Evolutionary conservation across 2,888 invertebrate genomes (phyloP).

Genomic region (Euclidia mi): DNA sequence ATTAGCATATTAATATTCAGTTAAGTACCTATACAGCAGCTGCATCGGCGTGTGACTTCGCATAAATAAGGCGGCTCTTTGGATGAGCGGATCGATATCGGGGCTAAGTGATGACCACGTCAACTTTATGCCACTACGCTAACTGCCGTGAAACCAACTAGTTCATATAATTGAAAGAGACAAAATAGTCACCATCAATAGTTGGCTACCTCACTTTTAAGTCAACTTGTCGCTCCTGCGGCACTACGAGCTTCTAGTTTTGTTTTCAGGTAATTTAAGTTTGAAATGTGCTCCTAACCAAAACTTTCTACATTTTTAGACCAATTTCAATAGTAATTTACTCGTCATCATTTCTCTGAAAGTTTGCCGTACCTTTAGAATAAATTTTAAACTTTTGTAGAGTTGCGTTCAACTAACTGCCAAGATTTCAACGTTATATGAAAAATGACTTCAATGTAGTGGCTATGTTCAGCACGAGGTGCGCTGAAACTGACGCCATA

Average conservation of each 20-base stretch:
- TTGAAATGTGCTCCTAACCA: neutral
- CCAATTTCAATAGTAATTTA: conserved; percentile 4
- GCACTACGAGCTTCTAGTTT: conserved; percentile 21
- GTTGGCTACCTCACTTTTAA: conserved; percentile 11
- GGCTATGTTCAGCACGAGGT: neutral
- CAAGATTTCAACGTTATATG: conserved; percentile 21
- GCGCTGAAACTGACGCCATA: conserved; percentile 26
- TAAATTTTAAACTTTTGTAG: conserved; percentile 13
- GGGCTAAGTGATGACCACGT: conserved; percentile 64
- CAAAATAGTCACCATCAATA: conserved; percentile 18
- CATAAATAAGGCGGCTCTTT: conserved; percentile 59
- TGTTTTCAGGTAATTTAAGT: no score
- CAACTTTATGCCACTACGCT: conserved; percentile 35
- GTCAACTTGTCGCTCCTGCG: conserved; percentile 3
- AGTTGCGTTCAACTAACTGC: conserved; percentile 16
- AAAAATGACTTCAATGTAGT: conserved; percentile 26
- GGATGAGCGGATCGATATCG: conserved; percentile 64
- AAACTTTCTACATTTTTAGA: conserved; percentile 10
- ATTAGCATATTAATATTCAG: no score
- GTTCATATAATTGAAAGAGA: conserved; percentile 46
- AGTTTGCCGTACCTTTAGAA: conserved; percentile 10
- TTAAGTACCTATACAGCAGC: neutral
- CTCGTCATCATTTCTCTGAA: conserved; percentile 8
- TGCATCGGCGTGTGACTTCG: conserved; percentile 56
- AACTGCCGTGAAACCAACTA: conserved; percentile 30